Evolutionary conservation across 2,888 invertebrate species (phyloP).

Genomic region (Acanthosepion lycidas): DNA sequence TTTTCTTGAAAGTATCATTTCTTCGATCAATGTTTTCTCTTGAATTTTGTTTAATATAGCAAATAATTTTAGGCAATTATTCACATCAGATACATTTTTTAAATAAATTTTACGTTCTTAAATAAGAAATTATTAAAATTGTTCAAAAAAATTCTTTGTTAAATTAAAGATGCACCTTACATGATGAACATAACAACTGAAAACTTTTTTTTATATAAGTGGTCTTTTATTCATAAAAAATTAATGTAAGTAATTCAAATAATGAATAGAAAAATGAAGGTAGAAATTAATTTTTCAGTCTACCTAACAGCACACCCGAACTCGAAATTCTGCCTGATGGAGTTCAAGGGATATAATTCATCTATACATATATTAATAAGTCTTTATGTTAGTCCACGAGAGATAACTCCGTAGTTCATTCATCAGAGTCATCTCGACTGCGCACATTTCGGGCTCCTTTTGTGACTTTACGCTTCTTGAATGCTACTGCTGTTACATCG

Average conservation of each 20-base stretch:
- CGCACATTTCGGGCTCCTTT: conserved; percentile 64
- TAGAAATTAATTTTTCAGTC: too few relatives aligned
- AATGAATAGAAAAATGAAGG: background rate
- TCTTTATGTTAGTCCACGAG: background rate
- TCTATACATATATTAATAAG: background rate
- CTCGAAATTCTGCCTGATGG: background rate
- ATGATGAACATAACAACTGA: background rate
- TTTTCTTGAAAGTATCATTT: too few relatives aligned
- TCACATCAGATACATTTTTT: too few relatives aligned
- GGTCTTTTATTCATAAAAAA: background rate
- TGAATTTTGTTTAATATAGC: too few relatives aligned
- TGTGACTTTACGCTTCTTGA: conserved; percentile 69
- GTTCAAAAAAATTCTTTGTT: background rate
- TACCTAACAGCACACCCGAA: background rate
- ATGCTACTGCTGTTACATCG: conserved; percentile 61
- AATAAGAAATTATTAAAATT: too few relatives aligned
- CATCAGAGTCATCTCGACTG: conserved; percentile 60
- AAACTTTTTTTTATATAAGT: background rate
- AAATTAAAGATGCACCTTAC: background rate
- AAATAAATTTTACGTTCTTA: too few relatives aligned
- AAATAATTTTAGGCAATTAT: too few relatives aligned
- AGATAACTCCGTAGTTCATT: conserved; percentile 15
- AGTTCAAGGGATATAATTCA: background rate
- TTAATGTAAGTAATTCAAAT: background rate
- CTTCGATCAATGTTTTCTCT: too few relatives aligned